Evolutionary conservation across 2,113 vertebrate species (phyloP), one percentile per base, ranked within the genome.

Genomic region (Phylloscopus whistleri): DNA sequence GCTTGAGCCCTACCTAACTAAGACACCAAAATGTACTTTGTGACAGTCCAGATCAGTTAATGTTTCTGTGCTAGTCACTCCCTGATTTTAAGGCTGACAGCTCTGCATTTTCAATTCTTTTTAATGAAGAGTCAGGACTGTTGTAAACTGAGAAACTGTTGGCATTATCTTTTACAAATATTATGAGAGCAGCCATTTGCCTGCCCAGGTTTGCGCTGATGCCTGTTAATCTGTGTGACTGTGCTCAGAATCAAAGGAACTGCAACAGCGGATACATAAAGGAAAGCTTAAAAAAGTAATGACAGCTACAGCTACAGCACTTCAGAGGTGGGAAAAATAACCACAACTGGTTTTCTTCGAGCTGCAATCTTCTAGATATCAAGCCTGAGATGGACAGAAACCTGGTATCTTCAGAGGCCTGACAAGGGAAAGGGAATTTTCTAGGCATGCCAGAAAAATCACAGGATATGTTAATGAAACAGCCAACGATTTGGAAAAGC

Each of bases 1-100:
- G 80, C 77, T 86, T 95, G 79, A 93, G 76, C 24, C 56, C 68
- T 92, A 84, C 80, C 76, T 87, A 74, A 20, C 15, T 68, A 74
- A 95, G 92, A 93, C 89, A 93, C 52, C 43, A 90, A 93, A 91
- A 82, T 75, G 84, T 63, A 87, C 41, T 87, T 72, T 72, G 56
- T 94, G 87, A 90, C 87, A 96, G 58, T 26, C 43, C 49, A 69
- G 23, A 84, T 91, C 70, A 90, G 75, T 55, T 90, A 91, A 53
- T 58, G 28, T 91, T 76, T 78, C 74, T 62, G 28, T 56, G 24
- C 69, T 56, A 78, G 84, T 62, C 68, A 67, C 18, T 77, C 60
- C 28, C 11, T 8, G 35, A 67, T 89, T 89, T 91, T 87, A 78
- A 79, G 44, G 56, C 70, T 91, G 55, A 81, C 16, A 16, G 56